Evolutionary conservation across 2,113 vertebrate genomes (phyloP), one percentile per base, ranked within the genome.

Genomic region (Sapajus apella): DNA sequence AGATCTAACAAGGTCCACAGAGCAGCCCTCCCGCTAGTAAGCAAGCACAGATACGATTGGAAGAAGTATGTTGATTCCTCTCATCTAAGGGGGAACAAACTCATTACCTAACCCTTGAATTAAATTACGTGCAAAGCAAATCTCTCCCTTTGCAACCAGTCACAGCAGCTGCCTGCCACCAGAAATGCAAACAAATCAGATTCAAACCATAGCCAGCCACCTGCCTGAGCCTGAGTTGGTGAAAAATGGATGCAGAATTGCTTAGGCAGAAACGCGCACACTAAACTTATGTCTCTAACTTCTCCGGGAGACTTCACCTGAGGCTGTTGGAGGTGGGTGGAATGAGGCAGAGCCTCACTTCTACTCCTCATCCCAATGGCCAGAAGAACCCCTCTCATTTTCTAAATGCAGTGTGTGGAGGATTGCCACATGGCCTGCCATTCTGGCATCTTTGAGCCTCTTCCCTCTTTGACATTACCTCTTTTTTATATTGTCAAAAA

Each of bases 41-140:
- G 90, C 75, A 27, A 23, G 72, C 2, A 9, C 72, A 56, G 91
- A n/a, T 32, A 17, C 87, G 82, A 75, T 2, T 52, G 73, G 84
- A 45, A 40, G 96, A 86, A 70, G 86, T 4, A 0, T 56, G 92
- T 43, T 86, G 68, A 68, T 75, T 93, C 77, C 56, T 68, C 13
- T 79, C 1, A 1, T 86, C 72, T 70, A 73, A 91, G 58, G 58
- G 90, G 40, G 56, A 97, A 90, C 92, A 84, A 92, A 70, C 96
- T 93, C 95, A 96, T 97, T 96, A 97, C 76, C 97, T 93, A 96
- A 96, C 87, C 47, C 91, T 90, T 83, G 83, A 86, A 96, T 98
- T 97, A 96, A 96, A 96, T 97, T 94, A 97, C 52, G 90, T 89
- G 94, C 95, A 70, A 95, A 97, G 96, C 94, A 91, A 95, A 96